Evolutionary conservation across 2,888 invertebrate species (phyloP), one percentile per base, ranked within the genome.

Genomic region (Heterodera filipjevi): DNA sequence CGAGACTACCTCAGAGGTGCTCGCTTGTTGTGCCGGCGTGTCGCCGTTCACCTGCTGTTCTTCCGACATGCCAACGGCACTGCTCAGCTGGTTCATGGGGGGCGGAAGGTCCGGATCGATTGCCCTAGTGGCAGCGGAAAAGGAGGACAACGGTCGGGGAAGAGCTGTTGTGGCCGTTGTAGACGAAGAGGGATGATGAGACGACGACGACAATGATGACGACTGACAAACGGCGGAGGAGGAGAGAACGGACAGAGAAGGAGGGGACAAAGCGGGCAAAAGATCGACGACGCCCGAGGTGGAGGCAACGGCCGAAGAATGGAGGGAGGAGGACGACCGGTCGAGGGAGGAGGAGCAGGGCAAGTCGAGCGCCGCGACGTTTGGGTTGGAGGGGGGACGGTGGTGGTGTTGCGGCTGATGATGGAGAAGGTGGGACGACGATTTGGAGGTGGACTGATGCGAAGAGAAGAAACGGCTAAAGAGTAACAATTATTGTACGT

Each of bases 71-170:
- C 27, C 59, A n/a, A 66, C 66, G n/a, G 71, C 66, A 33, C 71
- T 76, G 72, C 76, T 77, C 19, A 79, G 49, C 68, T 79, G 76
- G 46, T 71, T 77, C 79, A 79, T 79, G 19, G 79, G 79, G 30
- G 79, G 79, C 71, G 79, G 79, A 32, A 79, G 71, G 49, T 79
- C 79, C 71, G 46, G 33, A 22, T 68, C 70, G 30, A 12, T 66
- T 16, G 46, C 27, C 33, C 66, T 3, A 32, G 66, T 32, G 76
- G 59, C 35, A 19, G n/a, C 77, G 30, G 77, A n/a, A n/a, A n/a
- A 35, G 53, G 75, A 59, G 75, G 64, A 22, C 35, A 71, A 44
- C 8, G 77, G 70, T 30, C 66, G 68, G 35, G 44, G 70, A 27
- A 49, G 53, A 27, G 44, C 16, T 33, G 77, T 70, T 32, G 66